Conservation (phyloP, 2,888 invertebrate genomes). For the Uropetala carovei region DNA sequence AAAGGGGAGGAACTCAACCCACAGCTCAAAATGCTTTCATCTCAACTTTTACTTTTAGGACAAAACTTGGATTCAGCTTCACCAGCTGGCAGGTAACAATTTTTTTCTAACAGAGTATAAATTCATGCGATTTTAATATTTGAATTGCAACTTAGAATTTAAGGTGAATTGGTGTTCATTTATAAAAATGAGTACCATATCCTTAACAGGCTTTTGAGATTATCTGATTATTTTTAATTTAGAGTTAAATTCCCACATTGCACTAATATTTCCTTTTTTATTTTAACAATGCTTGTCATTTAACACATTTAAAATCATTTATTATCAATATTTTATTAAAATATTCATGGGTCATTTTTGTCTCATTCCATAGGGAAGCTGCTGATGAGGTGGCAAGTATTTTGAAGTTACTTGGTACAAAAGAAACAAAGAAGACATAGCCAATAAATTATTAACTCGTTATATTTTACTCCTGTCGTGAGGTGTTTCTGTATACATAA, state of each 20-base stretch:
- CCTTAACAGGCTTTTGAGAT: too few species aligned
- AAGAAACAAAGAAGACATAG: constrained; percentile 51
- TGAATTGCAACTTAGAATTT: neutral
- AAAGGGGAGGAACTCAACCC: constrained; percentile 52
- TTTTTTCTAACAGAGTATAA: neutral
- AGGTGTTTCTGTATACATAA: constrained; percentile 41
- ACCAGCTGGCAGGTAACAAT: constrained; percentile 43
- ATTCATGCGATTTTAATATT: neutral
- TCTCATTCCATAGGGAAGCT: constrained; percentile 18
- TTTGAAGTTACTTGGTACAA: constrained; percentile 56
- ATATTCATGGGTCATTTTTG: neutral
- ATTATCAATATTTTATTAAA: neutral
- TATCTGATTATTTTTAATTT: neutral
- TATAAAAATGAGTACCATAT: too few species aligned
- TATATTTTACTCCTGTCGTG: constrained; percentile 11
- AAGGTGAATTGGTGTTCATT: too few species aligned
- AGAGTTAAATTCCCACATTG: neutral
- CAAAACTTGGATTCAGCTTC: constrained; percentile 23
- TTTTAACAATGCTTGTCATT: neutral
- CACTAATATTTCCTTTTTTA: neutral
- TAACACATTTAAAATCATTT: neutral
- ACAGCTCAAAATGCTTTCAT: constrained; percentile 51
- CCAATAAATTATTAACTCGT: constrained; percentile 44
- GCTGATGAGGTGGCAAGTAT: constrained; percentile 58
- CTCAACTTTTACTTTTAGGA: constrained; percentile 39